Base-by-base conservation (phyloP, 1,140 invertebrate genomes). In the Chymomyza costata region DNA sequence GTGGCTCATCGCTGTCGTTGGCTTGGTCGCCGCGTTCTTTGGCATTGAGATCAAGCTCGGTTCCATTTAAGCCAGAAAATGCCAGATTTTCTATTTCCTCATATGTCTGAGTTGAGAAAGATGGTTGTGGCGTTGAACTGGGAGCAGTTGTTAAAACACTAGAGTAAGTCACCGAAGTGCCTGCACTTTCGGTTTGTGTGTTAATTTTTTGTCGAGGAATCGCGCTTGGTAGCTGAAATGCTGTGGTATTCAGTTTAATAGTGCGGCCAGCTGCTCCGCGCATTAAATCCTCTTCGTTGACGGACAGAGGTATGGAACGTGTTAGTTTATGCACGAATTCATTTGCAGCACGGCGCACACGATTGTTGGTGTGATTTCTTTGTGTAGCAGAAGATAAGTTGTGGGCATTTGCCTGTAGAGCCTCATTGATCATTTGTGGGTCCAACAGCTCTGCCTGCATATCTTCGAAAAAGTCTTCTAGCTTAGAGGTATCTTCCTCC, bases 251-350 rank as follows among this genome's bases (percentile, higher is more conserved):
- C 8, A 83, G 34, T 13, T 64, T 65, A 1, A 84, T 47, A 6
- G 68, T 82, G 1, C 82, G 68, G 8, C 71, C 76, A 0, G 62
- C 67, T n/a, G 37, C 52, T 5, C 65, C 70, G 3, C 67, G 56
- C 43, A 73, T 2, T 28, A 82, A 43, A 37, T 82, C 65, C 10
- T 82, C 71, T 3, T 84, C 82, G 7, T 46, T 63, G 6, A 74
- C 65, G 7, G 82, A 74, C 15, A 55, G n/a, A 5, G 82, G 82
- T 37, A 82, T 57, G 0, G 82, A 83, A 11, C 82, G 65, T 2
- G 78, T 58, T 10, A 84, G 35, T 8, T 84, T 84, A 32, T 84
- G 82, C 3, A 83, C 68, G 53, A 84, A 83, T 35, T 82, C 82
- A 31, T n/a, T 5, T 5, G 65, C 43, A 0, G 74, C 48, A 2